Evolutionary conservation across 53 echinoderm and acorn worm genomes (phyloP).

Genomic region (Echinometra lucunter): DNA sequence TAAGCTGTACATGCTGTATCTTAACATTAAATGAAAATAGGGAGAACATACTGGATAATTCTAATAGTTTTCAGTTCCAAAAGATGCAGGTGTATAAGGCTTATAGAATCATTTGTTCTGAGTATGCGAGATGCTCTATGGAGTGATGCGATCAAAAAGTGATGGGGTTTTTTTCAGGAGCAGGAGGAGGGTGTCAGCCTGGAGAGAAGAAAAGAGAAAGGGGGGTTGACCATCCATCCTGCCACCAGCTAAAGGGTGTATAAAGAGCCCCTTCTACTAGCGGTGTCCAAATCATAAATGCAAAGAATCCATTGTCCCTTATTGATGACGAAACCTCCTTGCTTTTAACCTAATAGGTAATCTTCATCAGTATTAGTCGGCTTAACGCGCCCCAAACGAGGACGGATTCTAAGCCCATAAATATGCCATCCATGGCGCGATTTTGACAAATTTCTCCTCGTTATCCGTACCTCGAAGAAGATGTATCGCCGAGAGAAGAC

Average conservation of each 20-base stretch:
- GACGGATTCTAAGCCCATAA: not conserved
- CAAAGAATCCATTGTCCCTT: conserved; percentile 16
- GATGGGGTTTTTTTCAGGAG: not conserved
- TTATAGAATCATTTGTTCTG: not conserved
- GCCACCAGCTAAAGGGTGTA: conserved; percentile 24
- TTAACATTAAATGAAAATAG: not conserved
- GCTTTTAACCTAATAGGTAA: conserved; percentile 6
- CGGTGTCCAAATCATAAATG: conserved; percentile 19
- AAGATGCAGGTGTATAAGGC: not conserved
- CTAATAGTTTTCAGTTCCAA: not conserved
- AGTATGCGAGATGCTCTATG: not conserved
- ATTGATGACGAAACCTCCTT: not conserved
- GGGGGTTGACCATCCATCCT: not conserved
- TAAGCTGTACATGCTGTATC: not conserved
- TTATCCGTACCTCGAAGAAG: conserved; percentile 61
- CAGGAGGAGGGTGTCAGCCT: not conserved
- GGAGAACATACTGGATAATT: not conserved
- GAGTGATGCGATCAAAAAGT: conserved; percentile 16
- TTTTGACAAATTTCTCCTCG: conserved; percentile 64
- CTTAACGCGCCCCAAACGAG: conserved; percentile 46
- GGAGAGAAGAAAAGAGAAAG: not conserved
- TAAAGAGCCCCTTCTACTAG: not conserved
- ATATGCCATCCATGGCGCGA: conserved; percentile 54
- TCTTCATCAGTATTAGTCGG: conserved; percentile 35
- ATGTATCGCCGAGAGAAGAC: conserved; percentile 38